Evolutionary conservation across 2,888 invertebrate species (phyloP), one percentile per base, ranked within the genome.

Genomic region (Gymnocheta viridis): DNA sequence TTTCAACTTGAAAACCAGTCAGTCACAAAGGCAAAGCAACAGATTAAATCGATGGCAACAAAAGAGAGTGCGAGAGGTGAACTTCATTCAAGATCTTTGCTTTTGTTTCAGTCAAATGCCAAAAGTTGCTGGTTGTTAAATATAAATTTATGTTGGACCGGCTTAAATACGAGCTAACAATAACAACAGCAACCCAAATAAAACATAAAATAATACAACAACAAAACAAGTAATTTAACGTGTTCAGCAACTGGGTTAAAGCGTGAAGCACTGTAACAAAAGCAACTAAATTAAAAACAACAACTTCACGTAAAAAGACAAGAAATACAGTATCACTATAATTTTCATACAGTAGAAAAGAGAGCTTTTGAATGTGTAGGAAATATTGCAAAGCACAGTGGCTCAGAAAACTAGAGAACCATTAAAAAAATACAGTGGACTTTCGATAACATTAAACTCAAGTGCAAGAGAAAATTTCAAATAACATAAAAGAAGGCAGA

Each of bases 171-270:
- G 14, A 44, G 54, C 17, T 51, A 78, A 54, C 35, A 64, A 66
- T 17, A 56, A 74, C 44, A 78, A 62, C 58, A n/a, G n/a, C 44
- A 44, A 44, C 32, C 32, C 4, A 32, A 17, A 38, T 4, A 14
- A 38, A 38, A 38, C 14, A 14, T 14, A 38, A 38, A 47, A 17
- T 47, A 81, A 32, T n/a, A n/a, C 49, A 73, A 60, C 19, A 70
- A 41, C 6, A 27, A 29, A 56, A 62, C 22, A 60, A 79, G 60
- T 44, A 41, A 67, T 70, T 70, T 62, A 81, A 84, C 72, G 78
- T 84, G 77, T 73, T 73, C 60, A 81, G 77, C 84, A 84, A 84
- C 77, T 84, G 73, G 84, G 84, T 81, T 84, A 81, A 84, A 84
- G n/a, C 54, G 81, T 84, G 81, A 58, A n/a, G n/a, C n/a, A 49